Base-by-base conservation (phyloP, 1,140 invertebrate species). In the Euschistus heros region DNA sequence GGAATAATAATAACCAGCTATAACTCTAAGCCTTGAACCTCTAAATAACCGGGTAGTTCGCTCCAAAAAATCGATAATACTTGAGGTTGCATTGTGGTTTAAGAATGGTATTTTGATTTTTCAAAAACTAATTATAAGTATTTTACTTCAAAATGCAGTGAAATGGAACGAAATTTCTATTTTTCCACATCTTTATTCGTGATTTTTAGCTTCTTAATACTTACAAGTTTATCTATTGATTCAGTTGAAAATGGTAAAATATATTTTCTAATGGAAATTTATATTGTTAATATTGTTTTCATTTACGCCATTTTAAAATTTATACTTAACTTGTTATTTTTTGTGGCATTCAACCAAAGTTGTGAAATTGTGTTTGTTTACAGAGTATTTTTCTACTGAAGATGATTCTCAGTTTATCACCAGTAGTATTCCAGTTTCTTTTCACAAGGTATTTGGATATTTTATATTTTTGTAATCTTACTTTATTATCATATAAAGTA, bases 331-430 rank as follows among this genome's bases (percentile, higher is more conserved):
- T 26, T 57, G 2, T 24, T 57, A 24, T 27, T 10, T 26, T 2
- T 50, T 18, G 10, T 8, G 7, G 7, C 54, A 24, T 24, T 13
- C 54, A 8, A 24, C 15, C 14, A 6, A 57, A 3, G 3, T 26
- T 57, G 24, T 20, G 22, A 50, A 50, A 6, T 50, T 50, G n/a
- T 2, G n/a, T 50, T 18, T 50, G n/a, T 50, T 82, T 81, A 66
- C 76, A 85, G 84, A 80, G 68, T 86, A 85, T 72, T 81, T 86
- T 69, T 82, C 85, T 74, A 83, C 83, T 74, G 83, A 84, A 73
- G 83, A 81, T 72, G 82, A 86, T 70, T 78, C 85, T 68, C 80
- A 81, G 71, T 86, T 85, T 73, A 78, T 86, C 73, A 78, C 83
- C 72, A 84, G 84, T 74, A 81, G 75, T 68, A 76, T 82, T 73